Percentiles rank a stretch among this genome's conserved stretches.
phyloP scores from a whole-genome alignment of 1,140 invertebrate genomes.

The Drosophila quadrilineata region DNA sequence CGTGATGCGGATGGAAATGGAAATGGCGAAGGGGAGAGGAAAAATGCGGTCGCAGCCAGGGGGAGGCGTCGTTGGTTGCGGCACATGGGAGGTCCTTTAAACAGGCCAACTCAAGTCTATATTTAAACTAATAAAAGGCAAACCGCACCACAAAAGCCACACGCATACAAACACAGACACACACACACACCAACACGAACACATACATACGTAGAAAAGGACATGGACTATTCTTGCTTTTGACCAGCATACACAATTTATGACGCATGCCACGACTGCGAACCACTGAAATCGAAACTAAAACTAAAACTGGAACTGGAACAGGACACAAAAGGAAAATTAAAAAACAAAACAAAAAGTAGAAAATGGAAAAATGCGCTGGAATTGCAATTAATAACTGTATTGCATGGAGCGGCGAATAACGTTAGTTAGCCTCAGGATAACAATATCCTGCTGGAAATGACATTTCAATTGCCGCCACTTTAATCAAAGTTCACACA shows the following conservation, averaged over 20 bases:
- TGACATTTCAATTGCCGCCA: no score
- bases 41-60: neutral
- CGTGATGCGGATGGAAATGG: no score
- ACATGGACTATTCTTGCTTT: slow-evolving; percentile 9
- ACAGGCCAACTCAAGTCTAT: slow-evolving; percentile 63
- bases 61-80: neutral
- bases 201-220: slow-evolving; percentile 7
- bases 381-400: no score
- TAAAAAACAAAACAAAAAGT: no score
- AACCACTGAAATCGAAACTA: slow-evolving; percentile 2
- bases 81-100: slow-evolving; percentile 36
- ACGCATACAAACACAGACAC: slow-evolving; percentile 11
- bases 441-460: no score
- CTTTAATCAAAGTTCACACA: no score
- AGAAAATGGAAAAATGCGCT: no score
- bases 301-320: neutral
- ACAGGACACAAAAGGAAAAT: neutral
- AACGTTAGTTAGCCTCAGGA: no score
- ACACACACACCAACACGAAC: slow-evolving; percentile 11
- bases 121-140: slow-evolving; percentile 76
- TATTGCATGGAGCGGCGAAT: no score
- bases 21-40: neutral
- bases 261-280: slow-evolving; percentile 30
- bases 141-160: slow-evolving; percentile 24
- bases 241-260: slow-evolving; percentile 21